phyloP scores from a whole-genome alignment of 2,113 vertebrate species.

The Cyprinus carpio region DNA sequence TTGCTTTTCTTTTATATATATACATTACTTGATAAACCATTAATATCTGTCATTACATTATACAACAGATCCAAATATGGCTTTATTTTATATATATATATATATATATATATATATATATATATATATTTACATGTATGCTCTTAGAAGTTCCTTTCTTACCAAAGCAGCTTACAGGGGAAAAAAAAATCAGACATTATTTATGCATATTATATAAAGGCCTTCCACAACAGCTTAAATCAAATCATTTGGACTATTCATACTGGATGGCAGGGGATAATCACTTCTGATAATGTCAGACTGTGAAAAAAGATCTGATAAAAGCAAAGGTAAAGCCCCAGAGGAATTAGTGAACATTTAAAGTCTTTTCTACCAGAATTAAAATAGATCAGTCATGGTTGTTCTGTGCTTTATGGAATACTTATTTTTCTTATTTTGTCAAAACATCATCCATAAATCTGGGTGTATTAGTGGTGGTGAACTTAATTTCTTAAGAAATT shows the following conservation, averaged over 20 bases:
- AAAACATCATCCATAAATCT: neutral
- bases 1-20: neutral
- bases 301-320: slow-evolving; percentile 13
- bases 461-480: neutral
- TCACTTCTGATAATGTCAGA: slow-evolving; percentile 38
- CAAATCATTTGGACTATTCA: neutral
- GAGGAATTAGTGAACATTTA: slow-evolving; percentile 27
- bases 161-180: neutral
- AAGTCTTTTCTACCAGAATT: neutral
- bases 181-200: neutral
- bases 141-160: neutral
- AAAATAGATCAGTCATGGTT: slow-evolving; percentile 3
- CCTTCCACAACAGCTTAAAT: slow-evolving; percentile 23
- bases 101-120: neutral
- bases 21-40: neutral
- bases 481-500: neutral
- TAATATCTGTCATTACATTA: neutral
- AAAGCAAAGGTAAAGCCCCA: slow-evolving; percentile 22
- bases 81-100: neutral
- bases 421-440: neutral
- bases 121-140: neutral
- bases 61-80: neutral
- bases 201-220: slow-evolving; percentile 4
- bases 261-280: neutral
- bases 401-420: neutral